A percentile compares a stretch with the other conserved stretches of the same genome.
phyloP scores from a whole-genome alignment of 2,888 invertebrate species.

The Drosophila percnosoma region DNA sequence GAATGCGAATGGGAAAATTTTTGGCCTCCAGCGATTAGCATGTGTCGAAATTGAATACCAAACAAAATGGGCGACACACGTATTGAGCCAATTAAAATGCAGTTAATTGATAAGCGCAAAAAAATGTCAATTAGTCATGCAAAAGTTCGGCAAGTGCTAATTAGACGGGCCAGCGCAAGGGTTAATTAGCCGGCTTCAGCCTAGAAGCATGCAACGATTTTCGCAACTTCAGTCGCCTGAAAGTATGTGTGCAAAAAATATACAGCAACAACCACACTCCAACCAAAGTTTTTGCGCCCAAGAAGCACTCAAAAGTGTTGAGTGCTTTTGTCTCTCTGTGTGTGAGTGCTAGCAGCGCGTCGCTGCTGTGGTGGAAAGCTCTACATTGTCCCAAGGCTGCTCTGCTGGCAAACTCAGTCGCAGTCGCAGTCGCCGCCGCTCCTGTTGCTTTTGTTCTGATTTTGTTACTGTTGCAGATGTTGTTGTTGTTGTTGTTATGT shows the following conservation, averaged over 20 bases:
- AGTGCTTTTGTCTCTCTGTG: not conserved
- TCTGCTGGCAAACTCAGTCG: constrained; percentile 1
- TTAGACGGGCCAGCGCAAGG: constrained; percentile 38
- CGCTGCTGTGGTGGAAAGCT: constrained; percentile 13
- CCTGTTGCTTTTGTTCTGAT: constrained; percentile 19
- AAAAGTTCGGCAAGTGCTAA: constrained; percentile 26
- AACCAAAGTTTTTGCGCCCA: not conserved
- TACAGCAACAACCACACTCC: not conserved
- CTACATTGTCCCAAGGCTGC: constrained; percentile 61
- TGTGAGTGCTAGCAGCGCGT: not conserved
- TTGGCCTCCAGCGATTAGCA: constrained; percentile 1
- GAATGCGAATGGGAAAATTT: constrained; percentile 48
- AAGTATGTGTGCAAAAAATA: constrained; percentile 39
- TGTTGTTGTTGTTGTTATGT: constrained; percentile 15
- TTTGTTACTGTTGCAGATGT: constrained; percentile 31
- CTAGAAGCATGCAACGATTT: constrained; percentile 45
- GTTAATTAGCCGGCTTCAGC: constrained; percentile 40
- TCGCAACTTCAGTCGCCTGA: constrained; percentile 20
- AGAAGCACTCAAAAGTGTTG: constrained; percentile 12
- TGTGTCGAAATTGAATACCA: not conserved
- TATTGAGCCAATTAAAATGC: constrained; percentile 58
- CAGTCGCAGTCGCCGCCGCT: constrained; percentile 10
- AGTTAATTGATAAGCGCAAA: constrained; percentile 64
- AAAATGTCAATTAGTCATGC: constrained; percentile 39
- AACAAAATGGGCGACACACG: constrained; percentile 12